Evolutionary conservation across 2,797 vertebrate genomes (phyloP).

Genomic region (Scarus forsteni): DNA sequence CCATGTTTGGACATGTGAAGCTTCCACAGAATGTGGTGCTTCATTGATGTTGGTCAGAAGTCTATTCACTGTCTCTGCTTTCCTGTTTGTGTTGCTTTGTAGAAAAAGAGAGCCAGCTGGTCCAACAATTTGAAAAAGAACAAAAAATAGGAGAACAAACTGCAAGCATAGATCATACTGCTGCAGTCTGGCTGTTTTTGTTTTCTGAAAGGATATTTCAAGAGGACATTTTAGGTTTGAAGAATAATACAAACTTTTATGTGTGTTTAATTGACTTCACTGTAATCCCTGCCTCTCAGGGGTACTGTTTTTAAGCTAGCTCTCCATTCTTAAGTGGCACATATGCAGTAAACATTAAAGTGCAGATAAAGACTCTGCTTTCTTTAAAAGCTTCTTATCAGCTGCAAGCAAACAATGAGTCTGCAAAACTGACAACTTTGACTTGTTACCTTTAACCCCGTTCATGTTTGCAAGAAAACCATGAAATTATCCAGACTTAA

Average conservation of each 20-base stretch:
- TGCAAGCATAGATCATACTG: background rate
- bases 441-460: no score
- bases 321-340: no score
- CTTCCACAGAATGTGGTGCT: background rate
- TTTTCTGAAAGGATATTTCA: background rate
- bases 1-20: background rate
- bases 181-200: background rate
- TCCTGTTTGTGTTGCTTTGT: constrained; percentile 1
- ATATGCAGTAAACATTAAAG: no score
- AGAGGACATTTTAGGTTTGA: background rate
- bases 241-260: background rate
- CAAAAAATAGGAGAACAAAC: background rate
- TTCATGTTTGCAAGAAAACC: no score
- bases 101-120: background rate
- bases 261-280: background rate
- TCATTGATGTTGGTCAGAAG: background rate
- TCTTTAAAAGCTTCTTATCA: no score
- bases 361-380: no score
- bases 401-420: background rate
- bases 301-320: no score
- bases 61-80: constrained; percentile 5
- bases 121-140: background rate
- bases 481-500: no score
- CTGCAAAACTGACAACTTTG: no score
- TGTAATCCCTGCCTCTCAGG: no score